phyloP scores from a whole-genome alignment of 2,113 vertebrate species.

The Ochotona curzoniae region DNA sequence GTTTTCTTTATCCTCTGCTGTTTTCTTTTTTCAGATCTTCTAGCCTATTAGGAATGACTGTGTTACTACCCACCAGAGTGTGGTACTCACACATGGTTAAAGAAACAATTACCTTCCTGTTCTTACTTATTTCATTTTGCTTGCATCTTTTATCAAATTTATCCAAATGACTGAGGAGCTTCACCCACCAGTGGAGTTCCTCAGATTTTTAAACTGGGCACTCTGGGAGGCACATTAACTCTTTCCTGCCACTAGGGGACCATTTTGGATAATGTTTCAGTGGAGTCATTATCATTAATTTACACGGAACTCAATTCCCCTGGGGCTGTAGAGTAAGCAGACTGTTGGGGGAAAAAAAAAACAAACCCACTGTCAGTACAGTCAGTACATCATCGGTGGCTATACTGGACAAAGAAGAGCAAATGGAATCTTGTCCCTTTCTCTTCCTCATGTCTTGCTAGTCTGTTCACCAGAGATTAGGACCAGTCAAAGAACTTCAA shows the following conservation, averaged over 20 bases:
- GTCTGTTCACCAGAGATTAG: not conserved
- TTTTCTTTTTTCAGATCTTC: constrained; percentile 70
- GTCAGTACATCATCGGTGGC: not conserved
- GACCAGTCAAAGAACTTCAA: not conserved
- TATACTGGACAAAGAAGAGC: not conserved
- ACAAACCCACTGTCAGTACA: not conserved
- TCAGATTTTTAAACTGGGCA: not conserved
- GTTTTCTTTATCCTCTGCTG: constrained; percentile 69
- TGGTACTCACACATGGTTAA: constrained; percentile 53
- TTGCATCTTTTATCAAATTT: constrained; percentile 49
- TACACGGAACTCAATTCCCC: constrained; percentile 49
- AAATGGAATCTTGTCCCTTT: not conserved
- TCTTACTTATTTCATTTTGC: constrained; percentile 21
- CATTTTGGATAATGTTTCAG: constrained; percentile 27
- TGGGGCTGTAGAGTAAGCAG: not conserved
- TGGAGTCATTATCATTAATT: constrained; percentile 27
- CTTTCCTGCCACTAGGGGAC: constrained; percentile 49
- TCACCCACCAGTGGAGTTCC: constrained; percentile 8
- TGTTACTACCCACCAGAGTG: constrained; percentile 42
- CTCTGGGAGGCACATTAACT: constrained; percentile 46
- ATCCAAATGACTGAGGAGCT: not conserved
- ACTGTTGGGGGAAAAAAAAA: not conserved
- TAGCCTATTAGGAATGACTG: constrained; percentile 58
- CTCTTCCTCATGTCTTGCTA: not conserved
- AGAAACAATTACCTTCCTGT: constrained; percentile 56